Conservation (phyloP, 2,888 invertebrate species). For the Abrostola triplasia region DNA sequence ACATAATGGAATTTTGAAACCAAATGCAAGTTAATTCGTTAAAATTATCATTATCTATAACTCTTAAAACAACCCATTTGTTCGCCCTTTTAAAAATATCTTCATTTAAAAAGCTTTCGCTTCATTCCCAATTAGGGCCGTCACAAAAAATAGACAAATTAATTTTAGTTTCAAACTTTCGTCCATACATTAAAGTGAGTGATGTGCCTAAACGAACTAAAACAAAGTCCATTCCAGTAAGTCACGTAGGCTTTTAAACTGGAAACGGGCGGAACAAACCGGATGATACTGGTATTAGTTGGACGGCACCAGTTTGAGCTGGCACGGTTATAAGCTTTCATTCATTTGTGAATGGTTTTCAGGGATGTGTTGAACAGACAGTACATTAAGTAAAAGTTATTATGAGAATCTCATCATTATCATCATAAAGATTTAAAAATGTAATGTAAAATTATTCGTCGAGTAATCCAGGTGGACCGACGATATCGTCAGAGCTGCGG, state of each 20-base stretch:
- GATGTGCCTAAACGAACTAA: constrained; percentile 51
- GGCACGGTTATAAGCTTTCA: constrained; percentile 14
- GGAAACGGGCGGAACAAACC: constrained; percentile 45
- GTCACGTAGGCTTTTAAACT: constrained; percentile 67
- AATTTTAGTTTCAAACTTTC: constrained; percentile 45
- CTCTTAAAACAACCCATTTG: not conserved
- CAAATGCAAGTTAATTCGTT: too few species aligned
- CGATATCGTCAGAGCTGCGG: too few species aligned
- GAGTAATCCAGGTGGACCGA: too few species aligned
- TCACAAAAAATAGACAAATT: constrained; percentile 27
- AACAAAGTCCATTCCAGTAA: constrained; percentile 62
- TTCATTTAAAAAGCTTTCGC: constrained; percentile 25
- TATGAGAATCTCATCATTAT: too few species aligned
- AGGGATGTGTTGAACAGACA: too few species aligned
- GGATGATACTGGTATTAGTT: constrained; percentile 55
- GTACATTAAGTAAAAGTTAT: too few species aligned
- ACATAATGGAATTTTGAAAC: too few species aligned
- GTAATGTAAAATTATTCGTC: too few species aligned
- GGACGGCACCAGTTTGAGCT: constrained; percentile 26
- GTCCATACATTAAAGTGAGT: constrained; percentile 48
- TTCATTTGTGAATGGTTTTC: constrained; percentile 40
- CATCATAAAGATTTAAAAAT: too few species aligned
- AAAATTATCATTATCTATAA: not conserved
- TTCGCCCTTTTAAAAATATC: not conserved
- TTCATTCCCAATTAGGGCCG: constrained; percentile 18